phyloP scores from a whole-genome alignment of 2,888 invertebrate genomes.

The Rosalia funebris region DNA sequence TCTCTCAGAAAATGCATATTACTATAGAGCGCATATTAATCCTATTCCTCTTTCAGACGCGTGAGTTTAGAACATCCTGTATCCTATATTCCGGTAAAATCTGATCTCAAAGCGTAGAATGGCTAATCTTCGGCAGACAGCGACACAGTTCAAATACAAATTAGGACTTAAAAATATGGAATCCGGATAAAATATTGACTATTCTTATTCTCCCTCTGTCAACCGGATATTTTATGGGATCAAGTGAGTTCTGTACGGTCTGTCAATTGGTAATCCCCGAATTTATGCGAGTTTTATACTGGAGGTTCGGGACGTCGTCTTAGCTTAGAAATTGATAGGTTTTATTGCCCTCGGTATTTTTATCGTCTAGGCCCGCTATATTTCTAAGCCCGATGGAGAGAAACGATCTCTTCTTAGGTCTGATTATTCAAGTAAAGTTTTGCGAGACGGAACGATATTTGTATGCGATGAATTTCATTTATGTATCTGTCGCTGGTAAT shows the following conservation, averaged over 20 bases:
- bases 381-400: no score
- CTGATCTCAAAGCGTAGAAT: neutral
- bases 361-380: constrained; percentile 1
- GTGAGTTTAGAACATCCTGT: no score
- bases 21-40: no score
- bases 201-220: constrained; percentile 55
- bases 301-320: constrained; percentile 35
- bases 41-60: no score
- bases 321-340: constrained; percentile 38
- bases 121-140: neutral
- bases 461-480: no score
- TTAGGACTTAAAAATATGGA: constrained; percentile 42
- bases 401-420: no score
- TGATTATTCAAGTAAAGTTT: no score
- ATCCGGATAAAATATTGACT: constrained; percentile 56
- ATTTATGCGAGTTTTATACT: constrained; percentile 61
- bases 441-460: no score
- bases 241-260: constrained; percentile 56
- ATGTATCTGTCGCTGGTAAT: no score
- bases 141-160: constrained; percentile 42
- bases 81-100: neutral
- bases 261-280: constrained; percentile 61
- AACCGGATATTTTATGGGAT: constrained; percentile 61
- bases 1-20: no score
- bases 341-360: constrained; percentile 9